These are phyloP conservation scores for Pyrrhosoma nymphula DNA, from an alignment of 2,888 invertebrate genomes.

Conservation along the genomic window DNA sequence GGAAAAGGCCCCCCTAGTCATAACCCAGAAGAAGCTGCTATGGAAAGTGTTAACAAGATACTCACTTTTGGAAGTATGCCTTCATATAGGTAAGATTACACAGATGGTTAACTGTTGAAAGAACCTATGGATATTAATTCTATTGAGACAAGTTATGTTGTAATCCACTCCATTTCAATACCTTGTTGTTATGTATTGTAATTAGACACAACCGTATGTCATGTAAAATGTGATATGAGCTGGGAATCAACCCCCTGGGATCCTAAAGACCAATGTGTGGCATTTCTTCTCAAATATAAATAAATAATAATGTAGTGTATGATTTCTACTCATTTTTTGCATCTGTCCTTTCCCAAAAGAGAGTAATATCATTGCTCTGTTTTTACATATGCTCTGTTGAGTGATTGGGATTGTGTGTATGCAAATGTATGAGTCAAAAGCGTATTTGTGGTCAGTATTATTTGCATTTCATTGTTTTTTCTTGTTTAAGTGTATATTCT, in stretches of 20 bases:
- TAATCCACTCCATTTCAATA: slow-evolving; percentile 36
- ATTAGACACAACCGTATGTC: slow-evolving; percentile 51
- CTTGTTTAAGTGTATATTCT: slow-evolving; percentile 61
- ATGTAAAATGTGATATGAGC: slow-evolving; percentile 63
- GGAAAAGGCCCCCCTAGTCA: slow-evolving; percentile 80
- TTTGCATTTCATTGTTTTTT: slow-evolving; percentile 63
- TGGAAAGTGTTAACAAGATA: slow-evolving; percentile 91
- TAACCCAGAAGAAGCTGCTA: slow-evolving; percentile 87
- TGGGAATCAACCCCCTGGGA: slow-evolving; percentile 60
- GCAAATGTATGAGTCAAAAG: slow-evolving; percentile 63
- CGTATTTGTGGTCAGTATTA: slow-evolving; percentile 54
- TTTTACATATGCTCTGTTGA: slow-evolving; percentile 48
- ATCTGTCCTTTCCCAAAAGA: slow-evolving; percentile 60
- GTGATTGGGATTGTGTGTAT: slow-evolving; percentile 58
- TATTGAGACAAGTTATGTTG: slow-evolving; percentile 43
- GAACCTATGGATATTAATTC: background rate
- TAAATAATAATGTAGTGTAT: slow-evolving; percentile 62
- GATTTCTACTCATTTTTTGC: slow-evolving; percentile 63
- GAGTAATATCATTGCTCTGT: slow-evolving; percentile 47
- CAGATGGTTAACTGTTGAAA: slow-evolving; percentile 51
- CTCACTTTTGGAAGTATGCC: slow-evolving; percentile 88
- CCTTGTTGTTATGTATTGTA: slow-evolving; percentile 51
- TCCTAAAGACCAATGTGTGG: slow-evolving; percentile 69
- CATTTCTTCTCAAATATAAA: slow-evolving; percentile 52
- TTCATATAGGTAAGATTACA: slow-evolving; percentile 75